These are phyloP conservation scores for Priocnemis perturbator DNA, from an alignment of 2,888 invertebrate genomes.

Conservation along the genomic window DNA sequence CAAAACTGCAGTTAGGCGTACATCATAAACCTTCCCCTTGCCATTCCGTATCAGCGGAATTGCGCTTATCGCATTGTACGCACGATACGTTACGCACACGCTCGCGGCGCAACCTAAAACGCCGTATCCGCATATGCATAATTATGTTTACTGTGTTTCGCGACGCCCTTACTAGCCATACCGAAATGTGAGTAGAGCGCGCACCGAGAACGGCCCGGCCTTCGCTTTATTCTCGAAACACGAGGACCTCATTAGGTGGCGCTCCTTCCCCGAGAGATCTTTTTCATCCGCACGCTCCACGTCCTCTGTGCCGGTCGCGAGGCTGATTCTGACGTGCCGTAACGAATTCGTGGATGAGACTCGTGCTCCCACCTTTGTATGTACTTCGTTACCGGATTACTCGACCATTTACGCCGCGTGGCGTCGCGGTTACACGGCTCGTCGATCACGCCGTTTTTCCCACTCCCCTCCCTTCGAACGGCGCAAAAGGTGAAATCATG, in stretches of 20 bases:
- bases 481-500: slow-evolving; percentile 15
- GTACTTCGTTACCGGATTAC: neutral
- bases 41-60: too few species aligned
- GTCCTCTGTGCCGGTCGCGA: slow-evolving; percentile 1
- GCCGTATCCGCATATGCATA: too few species aligned
- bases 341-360: slow-evolving; percentile 4
- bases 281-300: slow-evolving; percentile 15
- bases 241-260: slow-evolving; percentile 14
- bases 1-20: too few species aligned
- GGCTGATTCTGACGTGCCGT: slow-evolving; percentile 14
- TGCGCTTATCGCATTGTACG: too few species aligned
- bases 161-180: too few species aligned
- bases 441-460: neutral
- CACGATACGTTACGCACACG: too few species aligned
- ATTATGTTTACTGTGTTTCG: too few species aligned
- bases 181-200: too few species aligned
- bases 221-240: slow-evolving; percentile 15
- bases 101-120: too few species aligned
- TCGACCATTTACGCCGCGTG: neutral
- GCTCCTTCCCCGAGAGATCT: slow-evolving; percentile 5
- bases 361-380: neutral
- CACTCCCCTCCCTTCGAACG: neutral
- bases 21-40: too few species aligned
- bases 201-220: neutral
- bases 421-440: neutral